A percentile compares a stretch with the other conserved stretches of the same genome.
phyloP scores from a whole-genome alignment of 2,113 vertebrate genomes.

The Sphaerodactylus townsendi region DNA sequence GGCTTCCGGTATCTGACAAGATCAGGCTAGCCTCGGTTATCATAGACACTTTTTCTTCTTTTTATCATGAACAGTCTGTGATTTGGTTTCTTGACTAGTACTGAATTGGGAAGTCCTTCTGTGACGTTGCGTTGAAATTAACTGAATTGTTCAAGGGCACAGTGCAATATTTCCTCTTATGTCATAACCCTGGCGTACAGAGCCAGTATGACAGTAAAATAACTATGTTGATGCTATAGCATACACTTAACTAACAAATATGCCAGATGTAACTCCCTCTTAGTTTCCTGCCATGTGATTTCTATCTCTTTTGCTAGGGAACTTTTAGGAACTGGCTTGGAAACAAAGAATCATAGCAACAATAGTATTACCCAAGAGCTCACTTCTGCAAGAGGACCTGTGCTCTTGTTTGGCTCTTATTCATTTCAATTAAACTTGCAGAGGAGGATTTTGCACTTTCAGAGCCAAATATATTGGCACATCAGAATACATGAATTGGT shows the following conservation, averaged over 20 bases:
- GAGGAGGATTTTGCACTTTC: constrained; percentile 14
- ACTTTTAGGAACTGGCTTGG: neutral
- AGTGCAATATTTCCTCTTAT: neutral
- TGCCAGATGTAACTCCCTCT: neutral
- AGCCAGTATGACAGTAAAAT: neutral
- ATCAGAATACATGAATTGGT: neutral
- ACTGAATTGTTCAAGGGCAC: neutral
- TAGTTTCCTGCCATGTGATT: neutral
- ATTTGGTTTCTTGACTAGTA: neutral
- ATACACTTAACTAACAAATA: neutral
- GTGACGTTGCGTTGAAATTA: neutral
- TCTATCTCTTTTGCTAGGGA: neutral
- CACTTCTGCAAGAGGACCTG: neutral
- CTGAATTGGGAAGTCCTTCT: neutral
- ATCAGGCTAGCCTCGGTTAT: neutral
- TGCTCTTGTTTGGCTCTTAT: neutral
- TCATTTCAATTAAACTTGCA: neutral
- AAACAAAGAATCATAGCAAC: neutral
- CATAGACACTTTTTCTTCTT: neutral
- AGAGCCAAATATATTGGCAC: neutral
- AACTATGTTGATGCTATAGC: neutral
- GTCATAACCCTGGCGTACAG: neutral
- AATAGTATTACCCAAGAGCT: neutral
- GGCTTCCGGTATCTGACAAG: too few species aligned
- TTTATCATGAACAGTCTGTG: neutral